These are phyloP conservation scores for Etheostoma perlongum DNA, from an alignment of 2,797 vertebrate genomes.

Conservation along the genomic window DNA sequence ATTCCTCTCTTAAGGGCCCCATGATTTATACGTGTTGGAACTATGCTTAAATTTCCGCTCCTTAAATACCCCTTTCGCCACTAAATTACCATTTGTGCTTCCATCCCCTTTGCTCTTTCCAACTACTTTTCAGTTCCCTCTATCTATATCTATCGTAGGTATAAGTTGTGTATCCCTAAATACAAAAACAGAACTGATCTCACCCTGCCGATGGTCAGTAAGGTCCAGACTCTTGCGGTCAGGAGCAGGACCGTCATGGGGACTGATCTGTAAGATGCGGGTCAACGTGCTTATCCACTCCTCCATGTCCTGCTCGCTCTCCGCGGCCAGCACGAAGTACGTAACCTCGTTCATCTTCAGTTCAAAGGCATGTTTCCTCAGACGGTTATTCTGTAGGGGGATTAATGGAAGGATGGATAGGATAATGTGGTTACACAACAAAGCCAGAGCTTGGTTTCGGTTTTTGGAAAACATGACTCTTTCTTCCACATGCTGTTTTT, in stretches of 20 bases:
- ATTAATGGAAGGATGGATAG: constrained; percentile 24
- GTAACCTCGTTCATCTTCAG: constrained; percentile 99
- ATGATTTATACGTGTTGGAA: constrained; percentile 48
- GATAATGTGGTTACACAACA: constrained; percentile 14
- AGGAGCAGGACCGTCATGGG: constrained; percentile 89
- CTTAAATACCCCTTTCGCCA: constrained; percentile 29
- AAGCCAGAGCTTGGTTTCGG: constrained; percentile 3
- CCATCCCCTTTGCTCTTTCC: constrained; percentile 8
- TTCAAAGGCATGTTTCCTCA: constrained; percentile 97
- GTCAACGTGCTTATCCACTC: constrained; percentile 98
- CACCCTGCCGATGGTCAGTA: constrained; percentile 92
- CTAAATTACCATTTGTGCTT: constrained; percentile 29
- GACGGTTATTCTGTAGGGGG: constrained; percentile 90
- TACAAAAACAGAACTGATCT: constrained; percentile 50
- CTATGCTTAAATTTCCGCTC: constrained; percentile 26
- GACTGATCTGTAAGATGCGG: constrained; percentile 96
- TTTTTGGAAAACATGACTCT: constrained; percentile 28
- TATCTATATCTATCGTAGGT: neutral
- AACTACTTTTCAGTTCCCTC: constrained; percentile 4
- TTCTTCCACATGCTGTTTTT: constrained; percentile 8
- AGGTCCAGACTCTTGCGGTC: constrained; percentile 95
- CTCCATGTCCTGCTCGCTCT: constrained; percentile 98
- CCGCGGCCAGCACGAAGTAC: constrained; percentile 98
- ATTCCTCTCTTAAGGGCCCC: constrained; percentile 10
- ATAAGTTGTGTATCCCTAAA: neutral